Evolutionary conservation across 2,113 vertebrate species (phyloP).

Genomic region (Stictonetta naevosa): DNA sequence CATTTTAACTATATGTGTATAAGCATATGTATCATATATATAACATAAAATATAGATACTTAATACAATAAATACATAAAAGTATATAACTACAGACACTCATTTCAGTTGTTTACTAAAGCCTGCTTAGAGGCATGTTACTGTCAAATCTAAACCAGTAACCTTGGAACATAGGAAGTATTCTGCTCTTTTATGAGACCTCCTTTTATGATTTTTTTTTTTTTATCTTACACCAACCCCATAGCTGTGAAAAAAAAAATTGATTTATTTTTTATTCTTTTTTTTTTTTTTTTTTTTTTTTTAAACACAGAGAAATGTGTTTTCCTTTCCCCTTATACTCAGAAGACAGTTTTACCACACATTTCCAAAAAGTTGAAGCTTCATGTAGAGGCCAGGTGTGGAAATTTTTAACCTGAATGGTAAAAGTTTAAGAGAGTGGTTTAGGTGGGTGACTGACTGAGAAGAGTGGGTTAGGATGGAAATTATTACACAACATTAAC

Average conservation of each 20-base stretch:
- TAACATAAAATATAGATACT: neutral
- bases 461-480: slow-evolving; percentile 41
- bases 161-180: neutral
- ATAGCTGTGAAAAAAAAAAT: neutral
- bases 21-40: neutral
- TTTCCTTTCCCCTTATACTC: slow-evolving; percentile 1
- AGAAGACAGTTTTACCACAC: neutral
- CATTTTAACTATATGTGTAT: neutral
- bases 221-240: neutral
- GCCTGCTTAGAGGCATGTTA: neutral
- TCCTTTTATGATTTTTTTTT: neutral
- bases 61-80: neutral
- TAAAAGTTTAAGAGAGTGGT: neutral
- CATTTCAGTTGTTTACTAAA: neutral
- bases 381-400: neutral
- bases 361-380: slow-evolving; percentile 16
- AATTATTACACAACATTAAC: slow-evolving; percentile 1
- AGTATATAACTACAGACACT: neutral
- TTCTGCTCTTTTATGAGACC: neutral
- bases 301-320: neutral
- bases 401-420: slow-evolving; percentile 40
- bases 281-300: neutral
- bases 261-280: neutral
- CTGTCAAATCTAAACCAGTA: neutral
- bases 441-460: neutral